phyloP scores from a whole-genome alignment of 2,113 vertebrate genomes.

The Carollia perspicillata region DNA sequence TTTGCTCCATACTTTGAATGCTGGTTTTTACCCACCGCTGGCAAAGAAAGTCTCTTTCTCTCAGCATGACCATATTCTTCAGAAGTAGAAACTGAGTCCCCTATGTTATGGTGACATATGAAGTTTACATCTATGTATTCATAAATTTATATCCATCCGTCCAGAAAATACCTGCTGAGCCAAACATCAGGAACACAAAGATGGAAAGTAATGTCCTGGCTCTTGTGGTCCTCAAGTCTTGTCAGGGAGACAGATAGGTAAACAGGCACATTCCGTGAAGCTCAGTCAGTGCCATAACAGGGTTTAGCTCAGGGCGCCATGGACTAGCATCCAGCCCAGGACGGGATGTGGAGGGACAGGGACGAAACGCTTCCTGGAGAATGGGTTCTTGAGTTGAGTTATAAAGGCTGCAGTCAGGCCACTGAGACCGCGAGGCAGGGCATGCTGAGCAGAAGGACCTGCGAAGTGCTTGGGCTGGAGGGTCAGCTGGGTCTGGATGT shows the following conservation, averaged over 20 bases:
- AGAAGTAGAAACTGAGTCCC: background rate
- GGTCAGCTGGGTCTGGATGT: background rate
- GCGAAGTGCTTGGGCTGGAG: background rate
- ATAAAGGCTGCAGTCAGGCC: background rate
- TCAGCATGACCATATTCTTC: background rate
- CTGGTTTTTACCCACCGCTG: background rate
- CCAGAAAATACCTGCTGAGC: background rate
- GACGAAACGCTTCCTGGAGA: background rate
- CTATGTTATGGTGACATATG: background rate
- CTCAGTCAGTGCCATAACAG: background rate
- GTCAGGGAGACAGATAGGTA: background rate
- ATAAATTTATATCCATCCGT: background rate
- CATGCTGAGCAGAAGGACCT: background rate
- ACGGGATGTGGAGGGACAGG: background rate
- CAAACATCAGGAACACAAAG: background rate
- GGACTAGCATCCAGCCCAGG: background rate
- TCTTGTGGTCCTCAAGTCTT: background rate
- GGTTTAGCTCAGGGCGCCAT: background rate
- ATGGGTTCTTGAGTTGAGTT: background rate
- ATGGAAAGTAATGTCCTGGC: background rate
- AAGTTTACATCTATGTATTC: background rate
- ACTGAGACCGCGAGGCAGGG: background rate
- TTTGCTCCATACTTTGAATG: slow-evolving; percentile 5
- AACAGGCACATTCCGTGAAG: background rate
- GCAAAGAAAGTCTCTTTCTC: background rate